phyloP scores from a whole-genome alignment of 2,797 vertebrate genomes.

The Rallus crepitans region DNA sequence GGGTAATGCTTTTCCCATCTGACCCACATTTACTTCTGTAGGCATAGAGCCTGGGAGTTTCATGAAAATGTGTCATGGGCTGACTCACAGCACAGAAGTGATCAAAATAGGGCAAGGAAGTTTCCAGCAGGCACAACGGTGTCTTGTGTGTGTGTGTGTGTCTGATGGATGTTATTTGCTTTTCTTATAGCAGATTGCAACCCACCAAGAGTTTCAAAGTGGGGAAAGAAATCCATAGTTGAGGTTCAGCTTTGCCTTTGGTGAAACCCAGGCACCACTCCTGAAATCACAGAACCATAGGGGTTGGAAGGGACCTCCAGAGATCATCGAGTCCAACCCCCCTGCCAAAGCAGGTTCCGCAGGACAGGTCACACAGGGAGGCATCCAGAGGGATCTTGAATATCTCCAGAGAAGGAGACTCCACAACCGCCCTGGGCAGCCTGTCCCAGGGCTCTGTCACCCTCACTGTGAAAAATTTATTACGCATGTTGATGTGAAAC shows the following conservation, averaged over 20 bases:
- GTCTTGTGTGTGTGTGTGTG: neutral
- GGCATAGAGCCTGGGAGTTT: neutral
- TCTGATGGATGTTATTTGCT: neutral
- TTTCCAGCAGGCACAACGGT: neutral
- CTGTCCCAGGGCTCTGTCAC: no score
- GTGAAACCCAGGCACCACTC: neutral
- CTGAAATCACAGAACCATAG: neutral
- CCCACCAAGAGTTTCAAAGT: neutral
- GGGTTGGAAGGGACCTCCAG: no score
- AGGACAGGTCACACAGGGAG: no score
- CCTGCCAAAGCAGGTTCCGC: no score
- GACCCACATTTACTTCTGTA: slow-evolving; percentile 46
- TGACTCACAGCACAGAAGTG: slow-evolving; percentile 22
- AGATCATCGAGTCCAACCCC: no score
- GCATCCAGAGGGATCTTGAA: no score
- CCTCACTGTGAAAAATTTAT: no score
- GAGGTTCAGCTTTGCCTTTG: neutral
- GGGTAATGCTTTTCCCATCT: neutral
- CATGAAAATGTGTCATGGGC: slow-evolving; percentile 37
- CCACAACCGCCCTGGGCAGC: no score
- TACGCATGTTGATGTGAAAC: no score
- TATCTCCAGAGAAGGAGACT: no score
- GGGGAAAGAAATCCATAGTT: neutral
- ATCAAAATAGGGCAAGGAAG: slow-evolving; percentile 21
- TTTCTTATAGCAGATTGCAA: neutral